phyloP scores from a whole-genome alignment of 2,113 vertebrate genomes.

The Siphamia tubifer region DNA sequence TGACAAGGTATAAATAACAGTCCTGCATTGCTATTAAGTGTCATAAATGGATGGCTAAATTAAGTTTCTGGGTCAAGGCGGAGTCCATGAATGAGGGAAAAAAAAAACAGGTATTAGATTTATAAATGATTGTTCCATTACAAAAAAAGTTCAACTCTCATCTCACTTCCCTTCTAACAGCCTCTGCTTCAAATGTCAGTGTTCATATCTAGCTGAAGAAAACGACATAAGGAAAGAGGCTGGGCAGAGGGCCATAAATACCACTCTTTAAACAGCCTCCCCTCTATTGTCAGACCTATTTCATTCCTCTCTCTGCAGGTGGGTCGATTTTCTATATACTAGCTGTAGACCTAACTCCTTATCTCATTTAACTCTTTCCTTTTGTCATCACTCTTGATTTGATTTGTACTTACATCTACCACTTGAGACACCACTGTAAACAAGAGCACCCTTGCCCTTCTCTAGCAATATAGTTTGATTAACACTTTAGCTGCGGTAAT shows the following conservation, averaged over 20 bases:
- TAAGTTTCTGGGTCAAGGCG: not conserved
- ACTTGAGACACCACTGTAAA: not conserved
- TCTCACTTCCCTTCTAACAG: not conserved
- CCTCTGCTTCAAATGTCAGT: not conserved
- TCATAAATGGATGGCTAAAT: not conserved
- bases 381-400: not conserved
- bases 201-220: not conserved
- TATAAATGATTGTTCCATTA: not conserved
- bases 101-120: not conserved
- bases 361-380: not conserved
- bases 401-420: not conserved
- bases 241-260: not conserved
- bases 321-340: not conserved
- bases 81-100: too few species aligned
- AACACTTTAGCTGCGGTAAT: too few species aligned
- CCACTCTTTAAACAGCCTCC: not conserved
- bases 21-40: too few species aligned
- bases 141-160: not conserved
- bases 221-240: not conserved
- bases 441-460: too few species aligned
- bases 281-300: not conserved
- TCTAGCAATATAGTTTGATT: too few species aligned
- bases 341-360: not conserved
- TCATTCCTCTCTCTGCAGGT: slow-evolving; percentile 36
- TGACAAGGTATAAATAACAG: too few species aligned